Evolutionary conservation across 2,797 vertebrate genomes (phyloP).

Genomic region (Intellagama lesueurii): DNA sequence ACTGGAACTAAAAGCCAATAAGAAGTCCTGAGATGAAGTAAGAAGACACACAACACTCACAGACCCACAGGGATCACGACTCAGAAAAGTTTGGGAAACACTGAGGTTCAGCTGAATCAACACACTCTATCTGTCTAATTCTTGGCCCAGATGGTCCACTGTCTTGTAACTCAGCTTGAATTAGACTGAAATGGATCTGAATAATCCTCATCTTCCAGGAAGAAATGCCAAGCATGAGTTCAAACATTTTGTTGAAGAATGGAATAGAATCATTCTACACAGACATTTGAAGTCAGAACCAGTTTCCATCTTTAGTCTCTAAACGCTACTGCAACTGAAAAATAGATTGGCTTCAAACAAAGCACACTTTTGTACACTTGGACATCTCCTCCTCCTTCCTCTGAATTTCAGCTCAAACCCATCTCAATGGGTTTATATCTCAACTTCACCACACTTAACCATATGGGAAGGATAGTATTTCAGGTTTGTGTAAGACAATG

Average conservation of each 20-base stretch:
- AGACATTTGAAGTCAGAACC: neutral
- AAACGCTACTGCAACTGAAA: neutral
- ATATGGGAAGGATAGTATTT: neutral
- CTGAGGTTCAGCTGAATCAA: neutral
- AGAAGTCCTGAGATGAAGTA: conserved; percentile 43
- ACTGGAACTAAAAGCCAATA: conserved; percentile 61
- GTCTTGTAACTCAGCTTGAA: neutral
- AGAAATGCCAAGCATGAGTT: neutral
- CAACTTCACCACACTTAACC: neutral
- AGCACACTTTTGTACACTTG: neutral
- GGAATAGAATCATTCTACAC: neutral
- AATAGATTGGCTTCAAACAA: neutral
- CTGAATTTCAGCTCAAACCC: neutral
- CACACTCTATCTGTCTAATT: neutral
- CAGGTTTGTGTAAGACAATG: neutral
- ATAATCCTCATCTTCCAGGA: neutral
- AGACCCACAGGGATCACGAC: neutral
- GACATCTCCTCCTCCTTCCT: neutral
- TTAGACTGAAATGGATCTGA: neutral
- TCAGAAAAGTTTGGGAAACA: neutral
- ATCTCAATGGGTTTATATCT: neutral
- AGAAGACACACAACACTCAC: conserved; percentile 46
- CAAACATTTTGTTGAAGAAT: neutral
- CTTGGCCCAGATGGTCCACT: neutral
- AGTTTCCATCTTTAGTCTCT: neutral